Conservation (phyloP, 2,113 vertebrate genomes). For the Pluvialis apricaria region DNA sequence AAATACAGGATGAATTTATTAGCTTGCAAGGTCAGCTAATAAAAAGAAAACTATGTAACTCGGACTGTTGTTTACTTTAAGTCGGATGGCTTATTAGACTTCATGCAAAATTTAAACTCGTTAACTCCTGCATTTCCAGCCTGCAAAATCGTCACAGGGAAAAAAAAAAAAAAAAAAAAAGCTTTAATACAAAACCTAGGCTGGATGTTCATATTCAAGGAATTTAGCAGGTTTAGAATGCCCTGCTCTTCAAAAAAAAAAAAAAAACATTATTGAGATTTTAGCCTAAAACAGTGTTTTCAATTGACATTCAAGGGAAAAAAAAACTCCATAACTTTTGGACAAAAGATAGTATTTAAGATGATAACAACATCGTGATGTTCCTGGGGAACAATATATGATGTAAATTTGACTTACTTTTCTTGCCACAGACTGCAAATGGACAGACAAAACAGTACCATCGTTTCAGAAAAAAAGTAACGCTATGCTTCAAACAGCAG, state of each 20-base stretch:
- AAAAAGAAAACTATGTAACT: slow-evolving; percentile 63
- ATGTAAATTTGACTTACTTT: neutral
- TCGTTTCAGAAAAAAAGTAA: neutral
- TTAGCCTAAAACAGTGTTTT: neutral
- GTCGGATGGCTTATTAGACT: neutral
- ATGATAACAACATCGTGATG: neutral
- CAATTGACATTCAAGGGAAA: neutral
- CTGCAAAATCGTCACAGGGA: neutral
- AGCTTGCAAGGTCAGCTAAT: slow-evolving; percentile 77
- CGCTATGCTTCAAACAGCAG: neutral
- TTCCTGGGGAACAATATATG: neutral
- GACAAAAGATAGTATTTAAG: neutral
- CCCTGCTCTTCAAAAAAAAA: neutral
- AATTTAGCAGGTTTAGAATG: neutral
- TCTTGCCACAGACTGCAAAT: neutral
- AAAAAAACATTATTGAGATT: neutral
- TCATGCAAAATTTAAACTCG: slow-evolving; percentile 42
- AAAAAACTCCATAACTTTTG: rapidly evolving
- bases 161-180: neutral
- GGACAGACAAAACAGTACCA: neutral
- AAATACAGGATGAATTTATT: slow-evolving; percentile 80
- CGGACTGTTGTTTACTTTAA: slow-evolving; percentile 40
- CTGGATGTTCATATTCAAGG: neutral
- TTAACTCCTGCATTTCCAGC: slow-evolving; percentile 58
- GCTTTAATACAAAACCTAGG: neutral